Evolutionary conservation across 2,797 vertebrate genomes (phyloP).

Genomic region (Naso thynnoides): DNA sequence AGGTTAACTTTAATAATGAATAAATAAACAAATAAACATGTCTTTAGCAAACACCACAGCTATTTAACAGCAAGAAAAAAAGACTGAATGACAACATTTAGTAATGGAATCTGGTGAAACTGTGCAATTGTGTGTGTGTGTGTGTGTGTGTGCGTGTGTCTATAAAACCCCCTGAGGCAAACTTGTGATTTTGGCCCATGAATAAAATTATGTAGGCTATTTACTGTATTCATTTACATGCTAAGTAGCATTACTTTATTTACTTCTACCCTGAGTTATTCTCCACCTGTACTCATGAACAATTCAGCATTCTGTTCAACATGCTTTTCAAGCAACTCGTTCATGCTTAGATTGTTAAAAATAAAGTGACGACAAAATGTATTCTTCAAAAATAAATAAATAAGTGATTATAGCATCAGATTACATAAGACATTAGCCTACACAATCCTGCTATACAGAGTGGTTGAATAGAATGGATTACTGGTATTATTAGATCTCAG

Average conservation of each 20-base stretch:
- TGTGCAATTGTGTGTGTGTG: too few relatives aligned
- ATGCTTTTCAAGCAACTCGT: background rate
- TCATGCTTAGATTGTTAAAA: background rate
- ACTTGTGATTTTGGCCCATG: background rate
- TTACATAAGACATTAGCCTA: background rate
- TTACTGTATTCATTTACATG: too few relatives aligned
- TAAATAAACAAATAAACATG: background rate
- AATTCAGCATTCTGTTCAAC: background rate
- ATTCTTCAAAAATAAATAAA: background rate
- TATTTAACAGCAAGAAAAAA: background rate
- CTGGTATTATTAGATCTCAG: background rate
- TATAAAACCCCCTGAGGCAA: background rate
- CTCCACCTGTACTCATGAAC: background rate
- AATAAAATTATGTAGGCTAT: background rate
- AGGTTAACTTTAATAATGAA: too few relatives aligned
- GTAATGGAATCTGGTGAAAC: background rate
- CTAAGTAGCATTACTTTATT: background rate
- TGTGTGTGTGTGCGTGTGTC: too few relatives aligned
- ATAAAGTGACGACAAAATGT: background rate
- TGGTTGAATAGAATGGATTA: background rate
- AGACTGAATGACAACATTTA: background rate
- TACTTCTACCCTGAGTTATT: background rate
- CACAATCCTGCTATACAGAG: background rate
- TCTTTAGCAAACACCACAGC: background rate
- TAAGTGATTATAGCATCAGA: slow-evolving; percentile 5